A percentile compares a stretch with the other conserved stretches of the same genome.
These are phyloP conservation scores for Eupithecia vulgata DNA, from an alignment of 2,888 invertebrate species.

Conservation along the genomic window DNA sequence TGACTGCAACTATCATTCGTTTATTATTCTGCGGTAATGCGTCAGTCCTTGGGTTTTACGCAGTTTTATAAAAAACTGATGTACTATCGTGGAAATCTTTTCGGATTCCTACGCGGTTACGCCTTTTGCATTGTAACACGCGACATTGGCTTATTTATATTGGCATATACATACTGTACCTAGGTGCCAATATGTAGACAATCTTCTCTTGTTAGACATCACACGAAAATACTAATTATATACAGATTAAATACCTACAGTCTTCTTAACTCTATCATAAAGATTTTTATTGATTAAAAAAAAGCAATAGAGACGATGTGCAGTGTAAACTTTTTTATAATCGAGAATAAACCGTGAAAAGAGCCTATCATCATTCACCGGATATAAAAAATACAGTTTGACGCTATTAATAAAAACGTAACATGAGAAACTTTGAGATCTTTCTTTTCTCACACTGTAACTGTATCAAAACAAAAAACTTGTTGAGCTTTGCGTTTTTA, in stretches of 20 bases:
- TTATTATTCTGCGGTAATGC: constrained; percentile 3
- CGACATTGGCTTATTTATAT: neutral
- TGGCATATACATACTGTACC: neutral
- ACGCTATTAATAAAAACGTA: constrained; percentile 22
- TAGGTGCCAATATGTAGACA: too few species aligned
- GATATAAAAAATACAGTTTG: constrained; percentile 28
- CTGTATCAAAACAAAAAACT: constrained; percentile 10
- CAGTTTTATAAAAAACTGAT: neutral
- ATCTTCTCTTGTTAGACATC: neutral
- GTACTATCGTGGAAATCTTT: neutral
- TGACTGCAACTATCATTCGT: constrained; percentile 25
- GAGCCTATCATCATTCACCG: constrained; percentile 24
- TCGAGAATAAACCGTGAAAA: constrained; percentile 8
- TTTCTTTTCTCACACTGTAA: constrained; percentile 29
- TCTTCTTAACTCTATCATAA: neutral
- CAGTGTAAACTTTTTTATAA: constrained; percentile 11
- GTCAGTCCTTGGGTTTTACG: constrained; percentile 43
- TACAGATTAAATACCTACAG: too few species aligned
- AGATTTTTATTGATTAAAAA: neutral
- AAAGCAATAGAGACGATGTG: neutral
- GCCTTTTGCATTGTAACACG: neutral
- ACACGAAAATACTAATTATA: neutral
- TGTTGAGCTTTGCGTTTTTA: neutral
- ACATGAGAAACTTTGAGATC: constrained; percentile 22
- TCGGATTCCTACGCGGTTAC: constrained; percentile 2